Evolutionary conservation across 2,113 vertebrate species (phyloP), one percentile per base, ranked within the genome.

Genomic region (Onychostoma macrolepis): DNA sequence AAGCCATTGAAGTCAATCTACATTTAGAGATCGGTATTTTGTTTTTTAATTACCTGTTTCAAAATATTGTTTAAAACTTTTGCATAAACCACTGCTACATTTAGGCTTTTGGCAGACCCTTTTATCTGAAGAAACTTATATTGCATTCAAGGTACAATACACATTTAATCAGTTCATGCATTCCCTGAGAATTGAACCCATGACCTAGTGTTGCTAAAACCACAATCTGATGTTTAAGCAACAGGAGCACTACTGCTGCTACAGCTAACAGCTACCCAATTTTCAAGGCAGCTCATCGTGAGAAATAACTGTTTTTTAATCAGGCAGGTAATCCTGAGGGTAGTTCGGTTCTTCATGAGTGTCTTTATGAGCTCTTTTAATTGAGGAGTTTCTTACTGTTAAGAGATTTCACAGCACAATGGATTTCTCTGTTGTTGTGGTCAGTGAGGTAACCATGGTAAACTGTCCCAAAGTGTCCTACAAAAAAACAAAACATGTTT

Each of bases 401-500:
- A 88, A 99, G 93, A 2, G 98, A 99, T 91, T 99, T 99, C 90
- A 99, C 91, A 0, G 98, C 98, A 4, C 98, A 99, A 93, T 98
- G 97, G 72, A 96, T 92, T 41, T 95, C 94, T 84, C 94, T 95
- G 89, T 95, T 93, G 86, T 92, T 94, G 0, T 96, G 93, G 45
- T 98, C 97, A 2, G 13, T 95, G 83, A 98, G 97, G 88, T 96
- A 97, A 85, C 98, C 97, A 0, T 99, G 98, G 91, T 98, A 99
- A 89, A 99, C 98, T 0, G 97, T 96, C 65, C 98, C 98, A 50
- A 99, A 99, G 86, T 99, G 97, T 48, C 98, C 98, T 99, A 88
- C 13, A 87, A 76, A 81, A 50, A 17, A 83, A 26, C 63, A 65
- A 28, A 53, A n/a, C 67, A 84, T 26, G 13, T 67, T 80, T 36